A percentile compares a stretch with the other conserved stretches of the same genome.
These are phyloP conservation scores for Cephalopholis sonnerati DNA, from an alignment of 2,113 vertebrate genomes.

Conservation along the genomic window DNA sequence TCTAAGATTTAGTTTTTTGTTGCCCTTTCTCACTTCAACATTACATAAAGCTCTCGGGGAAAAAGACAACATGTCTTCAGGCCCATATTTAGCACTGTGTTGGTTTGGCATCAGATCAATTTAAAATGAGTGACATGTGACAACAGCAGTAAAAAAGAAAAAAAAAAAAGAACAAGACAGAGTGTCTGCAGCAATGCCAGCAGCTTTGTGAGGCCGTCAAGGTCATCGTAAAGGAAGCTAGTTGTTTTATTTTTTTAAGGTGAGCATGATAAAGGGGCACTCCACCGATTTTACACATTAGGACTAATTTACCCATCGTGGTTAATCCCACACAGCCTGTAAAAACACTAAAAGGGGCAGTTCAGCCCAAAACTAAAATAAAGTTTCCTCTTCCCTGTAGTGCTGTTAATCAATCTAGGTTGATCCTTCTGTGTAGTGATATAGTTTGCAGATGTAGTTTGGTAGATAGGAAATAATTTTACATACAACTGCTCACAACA, in stretches of 20 bases:
- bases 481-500: too few relatives aligned
- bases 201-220: background rate
- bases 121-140: background rate
- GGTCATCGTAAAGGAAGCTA: background rate
- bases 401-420: too few relatives aligned
- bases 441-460: too few relatives aligned
- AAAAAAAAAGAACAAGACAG: background rate
- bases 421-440: too few relatives aligned
- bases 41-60: background rate
- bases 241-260: background rate
- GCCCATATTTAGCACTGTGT: background rate
- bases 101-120: slow-evolving; percentile 8
- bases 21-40: background rate
- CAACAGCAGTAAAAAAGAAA: background rate
- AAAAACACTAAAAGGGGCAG: too few relatives aligned
- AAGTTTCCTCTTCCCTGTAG: too few relatives aligned
- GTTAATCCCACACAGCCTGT: background rate
- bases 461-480: too few relatives aligned
- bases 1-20: background rate
- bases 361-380: too few relatives aligned
- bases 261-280: background rate
- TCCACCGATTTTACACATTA: background rate
- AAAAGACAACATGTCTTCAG: background rate
- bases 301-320: background rate
- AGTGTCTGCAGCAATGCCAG: background rate